Evolutionary conservation across 2,113 vertebrate species (phyloP).

Genomic region (Engraulis encrasicolus): DNA sequence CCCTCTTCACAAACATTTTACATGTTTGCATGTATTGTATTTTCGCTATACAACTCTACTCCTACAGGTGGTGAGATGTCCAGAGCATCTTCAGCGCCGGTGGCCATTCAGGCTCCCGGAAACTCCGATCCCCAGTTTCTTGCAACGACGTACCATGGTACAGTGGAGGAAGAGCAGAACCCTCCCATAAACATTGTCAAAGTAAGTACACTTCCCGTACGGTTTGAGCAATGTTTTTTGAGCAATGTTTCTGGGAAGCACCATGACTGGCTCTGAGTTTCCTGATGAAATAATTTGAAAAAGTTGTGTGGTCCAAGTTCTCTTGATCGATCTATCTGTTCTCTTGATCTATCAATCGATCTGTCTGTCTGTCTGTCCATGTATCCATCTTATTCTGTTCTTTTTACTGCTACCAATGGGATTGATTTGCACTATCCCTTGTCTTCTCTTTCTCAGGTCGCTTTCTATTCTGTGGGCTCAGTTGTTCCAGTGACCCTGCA

Average conservation of each 20-base stretch:
- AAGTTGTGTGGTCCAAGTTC: too few species aligned
- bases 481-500: conserved; percentile 47
- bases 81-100: conserved; percentile 65
- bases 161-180: conserved; percentile 68
- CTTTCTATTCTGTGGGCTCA: conserved; percentile 56
- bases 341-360: too few species aligned
- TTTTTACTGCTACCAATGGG: too few species aligned
- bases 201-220: conserved; percentile 59
- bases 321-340: too few species aligned
- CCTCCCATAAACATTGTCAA: conserved; percentile 57
- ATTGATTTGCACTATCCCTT: too few species aligned
- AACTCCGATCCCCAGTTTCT: conserved; percentile 70
- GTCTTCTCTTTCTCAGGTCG: conserved; percentile 59
- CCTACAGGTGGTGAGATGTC: conserved; percentile 67
- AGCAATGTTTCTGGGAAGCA: too few species aligned
- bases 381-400: too few species aligned
- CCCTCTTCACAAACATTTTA: too few species aligned
- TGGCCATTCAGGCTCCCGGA: conserved; percentile 69
- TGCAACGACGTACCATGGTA: conserved; percentile 58
- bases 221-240: too few species aligned
- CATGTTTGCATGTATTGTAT: background rate
- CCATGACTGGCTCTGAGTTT: too few species aligned
- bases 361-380: too few species aligned
- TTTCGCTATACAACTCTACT: background rate
- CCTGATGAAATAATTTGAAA: too few species aligned